Conservation (phyloP, 2,113 vertebrate genomes). For the Atractosteus spatula region DNA sequence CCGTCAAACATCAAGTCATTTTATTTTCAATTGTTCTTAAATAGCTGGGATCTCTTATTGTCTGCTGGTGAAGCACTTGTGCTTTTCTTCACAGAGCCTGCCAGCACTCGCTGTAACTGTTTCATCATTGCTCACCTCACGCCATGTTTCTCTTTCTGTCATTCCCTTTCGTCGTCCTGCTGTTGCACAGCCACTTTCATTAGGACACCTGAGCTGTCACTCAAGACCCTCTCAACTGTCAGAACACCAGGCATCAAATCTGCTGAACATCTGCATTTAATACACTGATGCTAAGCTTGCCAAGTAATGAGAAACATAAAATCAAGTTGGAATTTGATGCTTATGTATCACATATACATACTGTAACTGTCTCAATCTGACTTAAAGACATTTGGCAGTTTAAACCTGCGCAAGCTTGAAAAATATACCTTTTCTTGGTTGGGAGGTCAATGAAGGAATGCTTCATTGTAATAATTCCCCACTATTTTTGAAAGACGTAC, state of each 20-base stretch:
- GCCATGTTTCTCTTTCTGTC: neutral
- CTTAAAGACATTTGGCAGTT: no score
- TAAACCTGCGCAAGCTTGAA: no score
- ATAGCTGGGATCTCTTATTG: constrained; percentile 11
- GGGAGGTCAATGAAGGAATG: no score
- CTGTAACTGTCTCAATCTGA: no score
- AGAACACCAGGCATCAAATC: neutral
- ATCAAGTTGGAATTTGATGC: no score
- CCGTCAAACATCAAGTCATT: neutral
- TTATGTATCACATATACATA: no score
- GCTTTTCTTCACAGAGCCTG: neutral
- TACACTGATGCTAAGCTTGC: neutral
- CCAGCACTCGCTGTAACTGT: constrained; percentile 7
- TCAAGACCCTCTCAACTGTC: constrained; percentile 3
- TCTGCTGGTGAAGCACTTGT: neutral
- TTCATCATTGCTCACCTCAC: constrained; percentile 12
- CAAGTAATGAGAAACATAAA: no score
- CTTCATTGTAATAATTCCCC: no score
- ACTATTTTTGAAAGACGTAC: no score
- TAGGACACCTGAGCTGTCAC: neutral
- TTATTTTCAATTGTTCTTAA: constrained; percentile 4
- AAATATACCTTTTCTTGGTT: no score
- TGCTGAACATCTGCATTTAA: constrained; percentile 1
- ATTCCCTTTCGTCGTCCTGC: neutral
- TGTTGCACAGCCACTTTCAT: neutral